A percentile compares a stretch with the other conserved stretches of the same genome.
phyloP scores from a whole-genome alignment of 2,797 vertebrate species.

The Falco rusticolus region DNA sequence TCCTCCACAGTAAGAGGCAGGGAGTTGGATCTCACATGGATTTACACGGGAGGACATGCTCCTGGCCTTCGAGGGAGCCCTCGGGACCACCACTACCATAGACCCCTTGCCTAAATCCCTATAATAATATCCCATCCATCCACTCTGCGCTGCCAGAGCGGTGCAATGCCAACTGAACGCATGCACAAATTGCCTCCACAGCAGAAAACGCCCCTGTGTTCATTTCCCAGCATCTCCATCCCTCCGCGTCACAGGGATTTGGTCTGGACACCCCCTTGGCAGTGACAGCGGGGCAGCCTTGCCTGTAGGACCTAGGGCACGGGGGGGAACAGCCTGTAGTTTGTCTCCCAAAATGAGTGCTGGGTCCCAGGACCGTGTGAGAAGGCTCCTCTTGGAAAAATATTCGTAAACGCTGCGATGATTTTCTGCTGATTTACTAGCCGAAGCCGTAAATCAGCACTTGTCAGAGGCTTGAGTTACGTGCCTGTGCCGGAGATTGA shows the following conservation, averaged over 20 bases:
- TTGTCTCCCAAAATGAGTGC: not conserved
- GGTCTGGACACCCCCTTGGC: not conserved
- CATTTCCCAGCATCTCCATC: not conserved
- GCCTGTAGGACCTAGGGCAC: not conserved
- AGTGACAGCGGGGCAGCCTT: not conserved
- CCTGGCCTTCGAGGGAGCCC: not conserved
- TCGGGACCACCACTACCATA: fast-evolving
- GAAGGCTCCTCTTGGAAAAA: not conserved
- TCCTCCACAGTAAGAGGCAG: not conserved
- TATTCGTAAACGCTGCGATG: not conserved
- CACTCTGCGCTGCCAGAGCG: fast-evolving
- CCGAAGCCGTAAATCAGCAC: not conserved
- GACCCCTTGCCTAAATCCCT: fast-evolving
- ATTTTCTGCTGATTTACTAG: conserved; percentile 39
- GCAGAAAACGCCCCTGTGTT: fast-evolving
- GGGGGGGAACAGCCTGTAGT: not conserved
- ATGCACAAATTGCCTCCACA: fast-evolving
- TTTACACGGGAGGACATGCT: not conserved
- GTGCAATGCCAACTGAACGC: fast-evolving
- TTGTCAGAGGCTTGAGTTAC: not conserved
- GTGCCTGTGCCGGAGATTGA: not conserved
- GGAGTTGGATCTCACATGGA: fast-evolving
- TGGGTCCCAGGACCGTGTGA: not conserved
- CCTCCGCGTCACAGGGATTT: fast-evolving
- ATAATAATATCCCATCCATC: not conserved